Evolutionary conservation across 1,140 invertebrate genomes (phyloP).

Genomic region (Zeugodacus cucurbitae): DNA sequence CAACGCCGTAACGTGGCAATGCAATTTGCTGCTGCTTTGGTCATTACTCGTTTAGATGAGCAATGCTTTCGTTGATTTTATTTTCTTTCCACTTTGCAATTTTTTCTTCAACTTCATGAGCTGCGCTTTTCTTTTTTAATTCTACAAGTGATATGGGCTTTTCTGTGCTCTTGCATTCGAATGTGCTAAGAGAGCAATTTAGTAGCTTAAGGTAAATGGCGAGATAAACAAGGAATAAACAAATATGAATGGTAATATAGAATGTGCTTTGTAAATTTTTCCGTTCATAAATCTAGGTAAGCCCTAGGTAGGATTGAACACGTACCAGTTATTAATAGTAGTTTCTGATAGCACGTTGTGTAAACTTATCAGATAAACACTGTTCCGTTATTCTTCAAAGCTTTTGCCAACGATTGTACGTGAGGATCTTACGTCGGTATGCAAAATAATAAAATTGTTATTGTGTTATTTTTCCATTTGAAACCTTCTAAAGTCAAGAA

Average conservation of each 20-base stretch:
- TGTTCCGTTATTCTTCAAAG: too few species aligned
- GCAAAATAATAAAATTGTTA: too few species aligned
- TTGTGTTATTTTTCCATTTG: too few species aligned
- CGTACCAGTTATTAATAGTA: too few species aligned
- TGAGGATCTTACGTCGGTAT: too few species aligned
- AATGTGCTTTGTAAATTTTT: background rate
- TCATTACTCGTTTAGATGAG: slow-evolving; percentile 29
- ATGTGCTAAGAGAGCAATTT: background rate
- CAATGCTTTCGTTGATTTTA: background rate
- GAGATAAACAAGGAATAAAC: background rate
- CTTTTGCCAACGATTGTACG: too few species aligned
- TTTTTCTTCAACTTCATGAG: background rate
- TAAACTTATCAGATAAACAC: too few species aligned
- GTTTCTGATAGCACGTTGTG: too few species aligned
- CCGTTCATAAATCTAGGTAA: too few species aligned
- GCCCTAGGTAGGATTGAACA: too few species aligned
- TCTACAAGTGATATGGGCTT: too few species aligned
- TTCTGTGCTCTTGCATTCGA: background rate
- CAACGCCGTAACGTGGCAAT: background rate
- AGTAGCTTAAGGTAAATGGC: background rate
- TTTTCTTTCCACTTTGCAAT: background rate
- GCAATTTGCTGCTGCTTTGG: slow-evolving; percentile 30
- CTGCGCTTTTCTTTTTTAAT: background rate
- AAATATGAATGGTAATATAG: background rate
- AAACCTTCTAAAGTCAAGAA: too few species aligned